Percentiles rank a stretch among this genome's conserved stretches.
Conservation (phyloP, 2,797 vertebrate species). For the Scleropages formosus region DNA sequence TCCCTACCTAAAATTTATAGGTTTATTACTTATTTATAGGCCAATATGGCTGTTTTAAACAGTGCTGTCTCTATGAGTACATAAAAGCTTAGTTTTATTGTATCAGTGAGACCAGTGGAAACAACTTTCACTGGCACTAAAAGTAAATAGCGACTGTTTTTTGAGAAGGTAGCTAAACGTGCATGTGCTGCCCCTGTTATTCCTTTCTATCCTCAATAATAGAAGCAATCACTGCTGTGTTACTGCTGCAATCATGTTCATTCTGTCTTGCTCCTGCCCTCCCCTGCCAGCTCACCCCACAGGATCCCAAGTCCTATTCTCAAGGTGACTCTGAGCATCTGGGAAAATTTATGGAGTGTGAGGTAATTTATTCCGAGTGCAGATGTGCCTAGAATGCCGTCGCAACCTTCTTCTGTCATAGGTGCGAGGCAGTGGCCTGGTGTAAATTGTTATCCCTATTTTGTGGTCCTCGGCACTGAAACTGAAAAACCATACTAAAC, state of each 20-base stretch:
- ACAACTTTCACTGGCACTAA: too few relatives aligned
- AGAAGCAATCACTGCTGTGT: not conserved
- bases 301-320: slow-evolving; percentile 34
- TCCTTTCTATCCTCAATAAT: too few relatives aligned
- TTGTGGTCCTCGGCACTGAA: not conserved
- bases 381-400: slow-evolving; percentile 49
- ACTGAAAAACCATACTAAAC: not conserved
- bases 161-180: too few relatives aligned
- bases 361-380: slow-evolving; percentile 55
- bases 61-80: too few relatives aligned
- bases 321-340: slow-evolving; percentile 61
- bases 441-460: not conserved
- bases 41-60: too few relatives aligned
- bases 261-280: not conserved
- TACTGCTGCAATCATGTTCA: not conserved
- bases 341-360: slow-evolving; percentile 59
- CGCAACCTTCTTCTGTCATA: slow-evolving; percentile 24
- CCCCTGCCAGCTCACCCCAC: slow-evolving; percentile 20
- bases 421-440: not conserved
- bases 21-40: too few relatives aligned
- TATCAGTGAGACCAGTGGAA: too few relatives aligned
- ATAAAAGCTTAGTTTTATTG: too few relatives aligned
- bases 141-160: too few relatives aligned
- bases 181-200: too few relatives aligned
- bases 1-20: too few relatives aligned